These are phyloP conservation scores for Cepphus grylle DNA, from an alignment of 2,113 vertebrate genomes.

Conservation along the genomic window DNA sequence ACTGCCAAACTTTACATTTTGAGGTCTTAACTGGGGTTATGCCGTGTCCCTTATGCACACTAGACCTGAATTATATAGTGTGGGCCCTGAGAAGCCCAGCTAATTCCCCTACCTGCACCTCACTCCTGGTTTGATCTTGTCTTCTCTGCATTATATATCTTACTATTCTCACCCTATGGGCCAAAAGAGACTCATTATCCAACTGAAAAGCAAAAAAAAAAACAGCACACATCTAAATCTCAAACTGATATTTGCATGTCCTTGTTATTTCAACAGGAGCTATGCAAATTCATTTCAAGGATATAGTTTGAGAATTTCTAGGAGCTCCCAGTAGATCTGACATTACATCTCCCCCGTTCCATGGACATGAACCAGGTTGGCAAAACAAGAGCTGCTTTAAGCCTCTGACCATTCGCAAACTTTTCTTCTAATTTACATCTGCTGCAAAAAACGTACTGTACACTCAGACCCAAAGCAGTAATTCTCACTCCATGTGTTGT, in stretches of 20 bases:
- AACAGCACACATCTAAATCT: conserved; percentile 21
- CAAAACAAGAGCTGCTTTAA: background rate
- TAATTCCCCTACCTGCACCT: background rate
- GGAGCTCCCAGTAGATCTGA: conserved; percentile 5
- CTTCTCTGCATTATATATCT: background rate
- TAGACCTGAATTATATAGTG: background rate
- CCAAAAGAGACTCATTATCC: conserved; percentile 61
- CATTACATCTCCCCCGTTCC: background rate
- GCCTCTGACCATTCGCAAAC: background rate
- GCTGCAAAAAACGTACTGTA: background rate
- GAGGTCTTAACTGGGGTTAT: background rate
- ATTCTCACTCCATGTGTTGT: conserved; percentile 13
- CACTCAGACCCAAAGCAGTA: background rate
- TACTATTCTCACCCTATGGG: background rate
- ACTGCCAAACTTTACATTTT: background rate
- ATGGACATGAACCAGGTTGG: background rate
- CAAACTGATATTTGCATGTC: conserved; percentile 40
- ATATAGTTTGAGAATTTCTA: background rate
- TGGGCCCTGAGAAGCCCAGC: background rate
- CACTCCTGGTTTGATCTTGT: background rate
- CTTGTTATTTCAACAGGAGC: conserved; percentile 55
- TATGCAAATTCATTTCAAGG: conserved; percentile 31
- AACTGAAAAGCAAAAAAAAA: conserved; percentile 49
- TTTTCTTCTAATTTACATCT: background rate
- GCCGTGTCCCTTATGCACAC: background rate